A percentile compares a stretch with the other conserved stretches of the same genome.
phyloP scores from a whole-genome alignment of 1,140 invertebrate species.

The Dreissena rostriformis region DNA sequence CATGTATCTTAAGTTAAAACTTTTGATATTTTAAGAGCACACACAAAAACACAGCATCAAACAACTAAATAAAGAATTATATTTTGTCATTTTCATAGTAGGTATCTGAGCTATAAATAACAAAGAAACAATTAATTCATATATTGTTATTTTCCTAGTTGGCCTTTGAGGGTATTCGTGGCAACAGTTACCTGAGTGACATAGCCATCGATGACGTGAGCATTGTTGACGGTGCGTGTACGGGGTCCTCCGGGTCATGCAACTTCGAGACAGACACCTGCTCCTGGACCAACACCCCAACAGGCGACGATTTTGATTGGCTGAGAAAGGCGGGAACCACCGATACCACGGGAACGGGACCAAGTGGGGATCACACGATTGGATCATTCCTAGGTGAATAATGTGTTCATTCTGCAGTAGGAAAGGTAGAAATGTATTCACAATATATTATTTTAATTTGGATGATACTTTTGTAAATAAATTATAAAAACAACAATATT shows the following conservation, averaged over 20 bases:
- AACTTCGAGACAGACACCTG: conserved; percentile 71
- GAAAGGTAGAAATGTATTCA: background rate
- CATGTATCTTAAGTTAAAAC: too few relatives aligned
- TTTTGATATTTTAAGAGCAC: too few relatives aligned
- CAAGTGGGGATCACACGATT: conserved; percentile 87
- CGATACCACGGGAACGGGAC: conserved; percentile 84
- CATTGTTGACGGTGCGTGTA: conserved; percentile 83
- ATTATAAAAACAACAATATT: background rate
- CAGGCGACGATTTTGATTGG: conserved; percentile 75
- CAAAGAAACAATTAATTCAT: background rate
- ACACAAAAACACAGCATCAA: too few relatives aligned
- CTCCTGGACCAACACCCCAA: conserved; percentile 63
- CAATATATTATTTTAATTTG: background rate
- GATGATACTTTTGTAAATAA: background rate
- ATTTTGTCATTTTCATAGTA: too few relatives aligned
- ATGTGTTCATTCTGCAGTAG: background rate
- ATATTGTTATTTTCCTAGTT: conserved; percentile 79
- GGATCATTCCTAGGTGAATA: conserved; percentile 60
- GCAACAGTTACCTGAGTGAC: conserved; percentile 86
- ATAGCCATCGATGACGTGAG: conserved; percentile 90
- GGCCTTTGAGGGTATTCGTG: conserved; percentile 86
- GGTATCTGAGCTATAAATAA: too few relatives aligned
- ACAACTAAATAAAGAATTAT: too few relatives aligned
- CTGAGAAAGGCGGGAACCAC: conserved; percentile 63
- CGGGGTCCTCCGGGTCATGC: conserved; percentile 55